Conservation (phyloP, 2,888 invertebrate species). For the Dynastes tityus region DNA sequence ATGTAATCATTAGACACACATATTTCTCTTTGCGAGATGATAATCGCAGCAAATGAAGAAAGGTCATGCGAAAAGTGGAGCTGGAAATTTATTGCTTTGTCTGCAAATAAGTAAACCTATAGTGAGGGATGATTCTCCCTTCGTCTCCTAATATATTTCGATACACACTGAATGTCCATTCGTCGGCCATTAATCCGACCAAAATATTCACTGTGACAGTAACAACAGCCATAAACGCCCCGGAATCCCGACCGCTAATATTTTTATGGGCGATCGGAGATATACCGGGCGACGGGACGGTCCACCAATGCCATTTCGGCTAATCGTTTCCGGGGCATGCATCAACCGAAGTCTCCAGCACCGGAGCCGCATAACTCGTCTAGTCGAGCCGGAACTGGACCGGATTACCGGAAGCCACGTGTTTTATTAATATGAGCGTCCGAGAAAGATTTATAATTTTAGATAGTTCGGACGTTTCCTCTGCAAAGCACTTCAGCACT, state of each 20-base stretch:
- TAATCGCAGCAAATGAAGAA: not conserved
- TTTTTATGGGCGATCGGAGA: slow-evolving; percentile 71
- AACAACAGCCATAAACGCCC: slow-evolving; percentile 66
- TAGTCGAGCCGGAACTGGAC: slow-evolving; percentile 60
- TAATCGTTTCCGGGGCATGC: slow-evolving; percentile 69
- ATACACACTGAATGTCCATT: slow-evolving; percentile 45
- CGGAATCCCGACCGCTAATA: slow-evolving; percentile 69
- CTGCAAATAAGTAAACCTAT: slow-evolving; percentile 1
- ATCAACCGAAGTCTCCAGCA: slow-evolving; percentile 60
- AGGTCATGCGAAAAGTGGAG: not conserved
- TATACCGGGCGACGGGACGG: slow-evolving; percentile 67
- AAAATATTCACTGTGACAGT: slow-evolving; percentile 62
- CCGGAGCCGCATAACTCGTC: slow-evolving; percentile 60
- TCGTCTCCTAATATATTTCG: slow-evolving; percentile 44
- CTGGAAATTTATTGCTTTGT: slow-evolving; percentile 10
- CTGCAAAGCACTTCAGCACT: slow-evolving; percentile 48
- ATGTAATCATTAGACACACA: no score
- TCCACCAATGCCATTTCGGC: slow-evolving; percentile 63
- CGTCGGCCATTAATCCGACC: slow-evolving; percentile 44
- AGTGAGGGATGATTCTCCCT: slow-evolving; percentile 35
- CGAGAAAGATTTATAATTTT: slow-evolving; percentile 61
- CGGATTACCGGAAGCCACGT: slow-evolving; percentile 65
- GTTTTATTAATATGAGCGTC: slow-evolving; percentile 65
- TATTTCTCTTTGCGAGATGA: not conserved
- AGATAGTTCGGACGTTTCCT: slow-evolving; percentile 57